Conservation (phyloP, 2,113 vertebrate species). For the Sterna hirundo region DNA sequence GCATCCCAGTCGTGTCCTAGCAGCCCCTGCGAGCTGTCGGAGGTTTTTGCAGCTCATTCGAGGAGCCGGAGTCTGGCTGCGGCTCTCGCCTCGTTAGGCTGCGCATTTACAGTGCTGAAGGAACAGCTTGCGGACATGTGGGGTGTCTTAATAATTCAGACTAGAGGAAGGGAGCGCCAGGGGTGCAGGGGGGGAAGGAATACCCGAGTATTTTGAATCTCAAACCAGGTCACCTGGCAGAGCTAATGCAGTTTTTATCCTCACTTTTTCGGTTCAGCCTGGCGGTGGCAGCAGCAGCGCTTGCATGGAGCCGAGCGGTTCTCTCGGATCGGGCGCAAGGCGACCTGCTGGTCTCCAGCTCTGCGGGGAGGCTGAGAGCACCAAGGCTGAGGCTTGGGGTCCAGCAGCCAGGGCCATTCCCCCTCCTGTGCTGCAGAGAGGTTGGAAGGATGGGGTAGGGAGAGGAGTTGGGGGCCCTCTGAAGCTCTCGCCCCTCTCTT, state of each 20-base stretch:
- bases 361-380: no score
- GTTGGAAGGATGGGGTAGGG: no score
- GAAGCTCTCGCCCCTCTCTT: neutral
- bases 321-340: neutral
- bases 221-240: neutral
- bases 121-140: neutral
- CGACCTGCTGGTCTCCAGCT: neutral
- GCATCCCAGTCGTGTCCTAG: neutral
- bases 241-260: accelerated
- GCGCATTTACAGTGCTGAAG: neutral
- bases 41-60: neutral
- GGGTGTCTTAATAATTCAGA: neutral
- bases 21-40: neutral
- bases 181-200: accelerated
- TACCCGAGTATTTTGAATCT: neutral
- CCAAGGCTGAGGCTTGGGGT: neutral
- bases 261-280: constrained; percentile 51
- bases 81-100: neutral
- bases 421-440: neutral
- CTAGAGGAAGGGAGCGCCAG: neutral
- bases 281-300: constrained; percentile 79
- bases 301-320: constrained; percentile 7
- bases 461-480: neutral
- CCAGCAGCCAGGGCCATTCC: accelerated
- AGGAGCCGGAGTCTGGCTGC: accelerated